These are phyloP conservation scores for Mimachlamys varia DNA, from an alignment of 2,888 invertebrate genomes.

Conservation along the genomic window DNA sequence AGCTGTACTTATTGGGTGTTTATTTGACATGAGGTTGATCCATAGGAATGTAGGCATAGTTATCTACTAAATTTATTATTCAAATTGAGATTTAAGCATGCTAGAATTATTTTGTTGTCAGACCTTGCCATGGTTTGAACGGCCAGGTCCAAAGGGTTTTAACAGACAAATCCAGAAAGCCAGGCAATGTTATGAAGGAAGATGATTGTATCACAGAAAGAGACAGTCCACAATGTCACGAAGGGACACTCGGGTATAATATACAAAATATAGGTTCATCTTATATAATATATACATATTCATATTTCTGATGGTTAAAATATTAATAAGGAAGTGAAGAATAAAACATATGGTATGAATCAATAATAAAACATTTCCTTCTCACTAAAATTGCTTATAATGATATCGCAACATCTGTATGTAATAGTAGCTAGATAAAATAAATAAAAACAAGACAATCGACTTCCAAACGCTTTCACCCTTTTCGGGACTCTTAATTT, in stretches of 20 bases:
- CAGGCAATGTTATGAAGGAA: background rate
- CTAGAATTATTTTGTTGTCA: background rate
- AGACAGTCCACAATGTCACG: background rate
- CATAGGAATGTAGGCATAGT: too few relatives aligned
- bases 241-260: background rate
- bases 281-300: background rate
- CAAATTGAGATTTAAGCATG: too few relatives aligned
- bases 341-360: background rate
- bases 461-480: too few relatives aligned
- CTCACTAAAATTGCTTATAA: background rate
- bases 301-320: background rate
- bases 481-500: too few relatives aligned
- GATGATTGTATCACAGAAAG: background rate
- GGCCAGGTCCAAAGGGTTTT: background rate
- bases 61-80: too few relatives aligned
- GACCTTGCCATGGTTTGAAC: background rate
- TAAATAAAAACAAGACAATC: too few relatives aligned
- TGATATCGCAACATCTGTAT: background rate
- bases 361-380: background rate
- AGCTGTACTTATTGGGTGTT: background rate
- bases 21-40: too few relatives aligned
- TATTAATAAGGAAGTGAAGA: background rate
- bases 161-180: background rate
- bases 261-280: background rate
- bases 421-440: background rate